phyloP scores from a whole-genome alignment of 2,888 invertebrate species.

The Mythimna pallens region DNA sequence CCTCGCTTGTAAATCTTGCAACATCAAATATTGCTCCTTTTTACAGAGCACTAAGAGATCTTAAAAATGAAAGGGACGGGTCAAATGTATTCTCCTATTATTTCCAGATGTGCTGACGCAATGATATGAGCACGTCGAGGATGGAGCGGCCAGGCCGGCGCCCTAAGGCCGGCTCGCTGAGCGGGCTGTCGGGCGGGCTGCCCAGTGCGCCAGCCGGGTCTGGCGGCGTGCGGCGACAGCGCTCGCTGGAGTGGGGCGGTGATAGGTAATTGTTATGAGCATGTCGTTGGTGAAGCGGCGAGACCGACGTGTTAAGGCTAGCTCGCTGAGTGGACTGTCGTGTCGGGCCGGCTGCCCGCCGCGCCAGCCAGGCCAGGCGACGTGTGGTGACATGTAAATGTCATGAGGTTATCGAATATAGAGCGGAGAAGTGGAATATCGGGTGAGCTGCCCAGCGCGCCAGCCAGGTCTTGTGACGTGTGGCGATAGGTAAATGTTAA shows the following conservation, averaged over 20 bases:
- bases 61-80: too few relatives aligned
- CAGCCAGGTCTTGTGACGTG: constrained; percentile 72
- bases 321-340: too few relatives aligned
- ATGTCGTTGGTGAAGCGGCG: too few relatives aligned
- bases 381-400: constrained; percentile 65
- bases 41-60: too few relatives aligned
- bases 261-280: constrained; percentile 69
- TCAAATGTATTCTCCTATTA: constrained; percentile 17
- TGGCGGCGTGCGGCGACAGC: constrained; percentile 87
- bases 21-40: too few relatives aligned
- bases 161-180: constrained; percentile 86
- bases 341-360: too few relatives aligned
- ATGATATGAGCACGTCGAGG: constrained; percentile 81
- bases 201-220: constrained; percentile 70
- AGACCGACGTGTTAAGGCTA: too few relatives aligned
- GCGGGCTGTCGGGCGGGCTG: constrained; percentile 83
- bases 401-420: constrained; percentile 87
- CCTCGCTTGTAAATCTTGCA: neutral
- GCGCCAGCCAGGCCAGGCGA: too few relatives aligned
- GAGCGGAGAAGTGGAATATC: constrained; percentile 86
- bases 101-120: constrained; percentile 78
- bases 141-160: constrained; percentile 88
- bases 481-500: constrained; percentile 78
- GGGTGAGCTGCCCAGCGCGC: constrained; percentile 77
- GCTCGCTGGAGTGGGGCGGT: constrained; percentile 91